phyloP scores from a whole-genome alignment of 30 jellyfish, hydroid and myxozoan species.

The Sanderia malayensis region DNA sequence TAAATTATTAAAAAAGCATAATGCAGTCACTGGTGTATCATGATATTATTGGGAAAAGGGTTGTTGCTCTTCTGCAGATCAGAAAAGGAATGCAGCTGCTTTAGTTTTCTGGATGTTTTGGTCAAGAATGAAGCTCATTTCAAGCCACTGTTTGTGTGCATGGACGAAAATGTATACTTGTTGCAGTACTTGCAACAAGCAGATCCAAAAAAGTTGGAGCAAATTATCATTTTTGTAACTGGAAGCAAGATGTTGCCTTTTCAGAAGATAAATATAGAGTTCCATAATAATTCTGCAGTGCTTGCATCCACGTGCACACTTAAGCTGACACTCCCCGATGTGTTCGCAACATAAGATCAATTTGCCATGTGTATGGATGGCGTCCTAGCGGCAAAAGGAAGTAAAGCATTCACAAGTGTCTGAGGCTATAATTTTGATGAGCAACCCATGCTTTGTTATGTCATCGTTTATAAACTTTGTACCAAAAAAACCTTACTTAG shows the following conservation, averaged over 20 bases:
- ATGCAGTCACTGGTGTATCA: too few species aligned
- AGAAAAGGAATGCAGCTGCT: not conserved
- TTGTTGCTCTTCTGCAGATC: not conserved
- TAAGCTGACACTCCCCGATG: not conserved
- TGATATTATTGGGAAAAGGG: too few species aligned
- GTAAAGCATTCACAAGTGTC: not conserved
- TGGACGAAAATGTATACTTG: not conserved
- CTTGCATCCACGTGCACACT: not conserved
- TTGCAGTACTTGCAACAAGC: not conserved
- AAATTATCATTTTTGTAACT: not conserved
- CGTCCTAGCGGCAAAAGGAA: not conserved
- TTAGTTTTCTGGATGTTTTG: not conserved
- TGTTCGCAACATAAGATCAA: not conserved
- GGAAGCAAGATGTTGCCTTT: not conserved
- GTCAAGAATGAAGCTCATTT: not conserved
- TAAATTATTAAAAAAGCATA: too few species aligned
- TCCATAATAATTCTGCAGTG: not conserved
- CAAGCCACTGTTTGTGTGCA: not conserved
- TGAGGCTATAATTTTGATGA: too few species aligned
- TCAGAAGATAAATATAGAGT: not conserved
- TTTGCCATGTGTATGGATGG: not conserved
- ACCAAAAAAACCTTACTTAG: too few species aligned
- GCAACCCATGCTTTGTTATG: too few species aligned
- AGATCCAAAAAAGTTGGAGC: not conserved
- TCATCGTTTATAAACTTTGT: too few species aligned